Conservation (phyloP, 2,113 vertebrate genomes). For the Lamprotornis superbus region DNA sequence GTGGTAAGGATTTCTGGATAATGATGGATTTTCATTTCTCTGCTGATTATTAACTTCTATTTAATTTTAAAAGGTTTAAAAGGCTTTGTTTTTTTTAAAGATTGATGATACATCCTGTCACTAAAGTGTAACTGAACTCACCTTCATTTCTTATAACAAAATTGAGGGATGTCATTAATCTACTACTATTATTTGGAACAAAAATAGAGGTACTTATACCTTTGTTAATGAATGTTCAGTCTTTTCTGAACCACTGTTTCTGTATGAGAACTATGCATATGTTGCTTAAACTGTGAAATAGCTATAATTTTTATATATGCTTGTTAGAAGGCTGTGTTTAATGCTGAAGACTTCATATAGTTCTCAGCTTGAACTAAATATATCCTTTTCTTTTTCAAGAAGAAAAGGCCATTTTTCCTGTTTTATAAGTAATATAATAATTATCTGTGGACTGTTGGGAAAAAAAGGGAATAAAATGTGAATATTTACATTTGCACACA, state of each 20-base stretch:
- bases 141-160: neutral
- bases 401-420: neutral
- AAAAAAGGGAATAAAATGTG: neutral
- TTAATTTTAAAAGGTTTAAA: slow-evolving; percentile 12
- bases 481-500: slow-evolving; percentile 33
- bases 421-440: slow-evolving; percentile 15
- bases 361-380: neutral
- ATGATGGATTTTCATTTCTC: slow-evolving; percentile 30
- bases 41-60: slow-evolving; percentile 10
- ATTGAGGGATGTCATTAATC: neutral
- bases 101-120: neutral
- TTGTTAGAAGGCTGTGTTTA: neutral
- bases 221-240: neutral
- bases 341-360: neutral
- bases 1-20: slow-evolving; percentile 15
- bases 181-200: neutral
- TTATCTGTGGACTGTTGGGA: slow-evolving; percentile 11
- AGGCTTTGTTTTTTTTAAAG: neutral
- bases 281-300: neutral
- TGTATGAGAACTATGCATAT: neutral
- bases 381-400: slow-evolving; percentile 3
- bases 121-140: neutral
- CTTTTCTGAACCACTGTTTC: neutral
- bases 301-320: neutral
- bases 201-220: neutral